Conservation (phyloP, 1,140 invertebrate genomes). For the Drosophila grimshawi region DNA sequence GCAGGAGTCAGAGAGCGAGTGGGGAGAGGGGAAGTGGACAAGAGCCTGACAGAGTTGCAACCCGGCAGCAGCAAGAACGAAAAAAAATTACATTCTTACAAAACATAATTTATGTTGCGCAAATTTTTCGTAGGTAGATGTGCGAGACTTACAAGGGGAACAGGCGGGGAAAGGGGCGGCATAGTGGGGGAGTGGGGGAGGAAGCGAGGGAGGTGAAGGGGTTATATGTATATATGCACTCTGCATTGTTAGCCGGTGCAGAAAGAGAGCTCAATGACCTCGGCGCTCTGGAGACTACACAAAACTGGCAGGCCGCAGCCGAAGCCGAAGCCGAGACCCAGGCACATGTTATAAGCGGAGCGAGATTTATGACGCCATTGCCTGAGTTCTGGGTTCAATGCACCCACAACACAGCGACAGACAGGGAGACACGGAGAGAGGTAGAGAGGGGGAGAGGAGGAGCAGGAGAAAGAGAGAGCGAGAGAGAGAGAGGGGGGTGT, state of each 20-base stretch:
- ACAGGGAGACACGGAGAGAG: background rate
- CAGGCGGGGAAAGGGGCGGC: background rate
- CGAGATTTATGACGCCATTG: conserved; percentile 49
- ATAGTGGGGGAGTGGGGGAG: background rate
- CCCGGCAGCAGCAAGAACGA: conserved; percentile 29
- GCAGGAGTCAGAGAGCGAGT: background rate
- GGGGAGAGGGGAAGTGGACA: background rate
- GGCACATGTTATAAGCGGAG: conserved; percentile 29
- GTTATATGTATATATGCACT: background rate
- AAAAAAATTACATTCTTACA: conserved; percentile 74
- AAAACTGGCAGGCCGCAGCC: conserved; percentile 2
- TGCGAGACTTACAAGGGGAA: no score
- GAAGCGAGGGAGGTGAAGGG: background rate
- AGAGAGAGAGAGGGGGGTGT: background rate
- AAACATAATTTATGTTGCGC: conserved; percentile 81
- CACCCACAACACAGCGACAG: background rate
- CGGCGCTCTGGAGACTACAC: background rate
- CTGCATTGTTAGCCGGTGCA: conserved; percentile 32
- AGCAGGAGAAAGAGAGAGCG: background rate
- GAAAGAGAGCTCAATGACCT: conserved; percentile 29
- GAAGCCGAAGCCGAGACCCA: conserved; percentile 3
- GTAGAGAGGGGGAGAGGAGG: background rate
- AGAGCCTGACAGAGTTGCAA: conserved; percentile 7
- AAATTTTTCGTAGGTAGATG: conserved; percentile 57
- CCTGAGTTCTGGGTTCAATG: conserved; percentile 47